A percentile compares a stretch with the other conserved stretches of the same genome.
These are phyloP conservation scores for Drosophila infuscata DNA, from an alignment of 2,888 invertebrate genomes.

Conservation along the genomic window DNA sequence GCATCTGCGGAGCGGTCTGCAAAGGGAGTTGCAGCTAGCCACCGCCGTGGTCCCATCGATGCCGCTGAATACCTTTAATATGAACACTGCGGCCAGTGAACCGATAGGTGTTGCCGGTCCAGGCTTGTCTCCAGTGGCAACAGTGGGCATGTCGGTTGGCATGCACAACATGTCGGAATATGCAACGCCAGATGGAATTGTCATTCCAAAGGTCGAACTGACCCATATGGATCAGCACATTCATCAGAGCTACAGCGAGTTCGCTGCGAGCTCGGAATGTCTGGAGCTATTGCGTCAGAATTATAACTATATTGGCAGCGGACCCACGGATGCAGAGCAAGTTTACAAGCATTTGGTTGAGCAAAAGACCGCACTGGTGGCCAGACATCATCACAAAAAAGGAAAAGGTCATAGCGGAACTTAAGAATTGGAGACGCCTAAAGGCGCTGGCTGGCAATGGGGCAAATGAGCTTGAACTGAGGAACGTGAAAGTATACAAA, in stretches of 20 bases:
- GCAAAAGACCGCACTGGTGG: constrained; percentile 61
- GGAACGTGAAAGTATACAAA: constrained; percentile 58
- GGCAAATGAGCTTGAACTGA: constrained; percentile 84
- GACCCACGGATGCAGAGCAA: constrained; percentile 47
- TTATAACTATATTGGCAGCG: constrained; percentile 47
- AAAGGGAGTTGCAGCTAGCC: constrained; percentile 83
- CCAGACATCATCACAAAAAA: constrained; percentile 83
- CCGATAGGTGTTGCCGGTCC: constrained; percentile 29
- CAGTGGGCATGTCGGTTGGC: constrained; percentile 30
- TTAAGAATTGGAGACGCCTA: constrained; percentile 97
- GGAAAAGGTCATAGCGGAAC: constrained; percentile 92
- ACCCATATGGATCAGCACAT: constrained; percentile 73
- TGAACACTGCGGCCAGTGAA: constrained; percentile 63
- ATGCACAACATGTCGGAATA: constrained; percentile 48
- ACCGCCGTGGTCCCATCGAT: constrained; percentile 66
- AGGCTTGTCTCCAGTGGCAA: constrained; percentile 24
- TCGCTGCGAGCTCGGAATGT: constrained; percentile 35
- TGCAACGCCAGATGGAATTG: constrained; percentile 37
- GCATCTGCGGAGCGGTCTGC: constrained; percentile 82
- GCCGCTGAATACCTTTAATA: constrained; percentile 76
- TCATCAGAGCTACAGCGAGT: constrained; percentile 62
- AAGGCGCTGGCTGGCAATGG: constrained; percentile 98
- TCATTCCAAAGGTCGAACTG: constrained; percentile 61
- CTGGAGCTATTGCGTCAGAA: constrained; percentile 40
- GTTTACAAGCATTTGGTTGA: constrained; percentile 45